Evolutionary conservation across 2,888 invertebrate species (phyloP).

Genomic region (Meganola albula): DNA sequence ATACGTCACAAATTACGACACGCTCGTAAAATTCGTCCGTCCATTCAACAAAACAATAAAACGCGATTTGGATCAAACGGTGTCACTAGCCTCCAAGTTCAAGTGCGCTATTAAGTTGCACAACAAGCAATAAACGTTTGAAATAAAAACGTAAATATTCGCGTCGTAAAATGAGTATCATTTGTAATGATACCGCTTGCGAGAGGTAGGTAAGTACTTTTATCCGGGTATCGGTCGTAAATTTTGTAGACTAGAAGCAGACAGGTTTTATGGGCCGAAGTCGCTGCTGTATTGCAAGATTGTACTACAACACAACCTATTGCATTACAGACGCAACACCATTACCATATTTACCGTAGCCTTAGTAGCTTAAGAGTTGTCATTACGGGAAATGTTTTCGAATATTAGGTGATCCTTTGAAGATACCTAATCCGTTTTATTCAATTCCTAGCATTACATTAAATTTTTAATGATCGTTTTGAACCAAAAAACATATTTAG

Average conservation of each 20-base stretch:
- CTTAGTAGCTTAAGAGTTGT: no score
- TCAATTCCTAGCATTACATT: no score
- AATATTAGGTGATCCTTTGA: no score
- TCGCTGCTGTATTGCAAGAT: constrained; percentile 33
- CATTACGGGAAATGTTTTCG: no score
- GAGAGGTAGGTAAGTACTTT: constrained; percentile 67
- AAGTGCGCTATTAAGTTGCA: constrained; percentile 73
- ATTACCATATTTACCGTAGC: constrained; percentile 22
- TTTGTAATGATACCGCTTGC: constrained; percentile 46
- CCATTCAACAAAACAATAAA: constrained; percentile 74
- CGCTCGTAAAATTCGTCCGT: constrained; percentile 69
- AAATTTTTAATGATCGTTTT: no score
- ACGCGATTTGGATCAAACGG: constrained; percentile 71
- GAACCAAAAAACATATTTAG: no score
- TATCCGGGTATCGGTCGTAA: constrained; percentile 70
- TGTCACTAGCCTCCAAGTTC: constrained; percentile 75
- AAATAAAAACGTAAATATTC: constrained; percentile 69
- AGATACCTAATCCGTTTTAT: no score
- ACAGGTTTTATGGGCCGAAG: constrained; percentile 61
- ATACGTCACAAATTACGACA: constrained; percentile 67
- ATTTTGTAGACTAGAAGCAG: constrained; percentile 69
- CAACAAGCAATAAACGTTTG: constrained; percentile 67
- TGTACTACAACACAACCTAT: constrained; percentile 29
- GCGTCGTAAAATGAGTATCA: constrained; percentile 46
- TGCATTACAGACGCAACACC: constrained; percentile 30